These are phyloP conservation scores for Odontophorus gujanensis DNA, from an alignment of 2,113 vertebrate genomes.

Conservation along the genomic window DNA sequence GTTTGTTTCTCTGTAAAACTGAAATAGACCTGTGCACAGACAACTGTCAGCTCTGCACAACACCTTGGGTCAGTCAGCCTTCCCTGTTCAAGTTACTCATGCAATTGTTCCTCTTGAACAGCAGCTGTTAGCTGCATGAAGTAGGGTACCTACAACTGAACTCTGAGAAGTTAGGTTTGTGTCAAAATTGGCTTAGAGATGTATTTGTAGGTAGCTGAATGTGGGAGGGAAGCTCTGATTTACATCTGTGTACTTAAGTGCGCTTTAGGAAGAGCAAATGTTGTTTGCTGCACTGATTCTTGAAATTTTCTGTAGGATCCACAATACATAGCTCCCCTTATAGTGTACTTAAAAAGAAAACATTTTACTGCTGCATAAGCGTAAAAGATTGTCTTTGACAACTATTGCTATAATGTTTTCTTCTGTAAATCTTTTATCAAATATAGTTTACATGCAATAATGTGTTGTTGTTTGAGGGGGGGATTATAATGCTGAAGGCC, in stretches of 20 bases:
- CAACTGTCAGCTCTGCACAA: not conserved
- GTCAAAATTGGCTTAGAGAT: not conserved
- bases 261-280: not conserved
- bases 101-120: not conserved
- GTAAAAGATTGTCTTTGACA: not conserved
- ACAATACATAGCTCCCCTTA: not conserved
- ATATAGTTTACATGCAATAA: not conserved
- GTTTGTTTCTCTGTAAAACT: not conserved
- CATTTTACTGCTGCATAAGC: not conserved
- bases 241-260: not conserved
- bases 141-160: not conserved
- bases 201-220: not conserved
- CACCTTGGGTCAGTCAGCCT: not conserved
- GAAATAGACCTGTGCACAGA: not conserved
- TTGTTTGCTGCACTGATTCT: not conserved
- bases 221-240: not conserved
- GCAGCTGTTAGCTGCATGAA: not conserved
- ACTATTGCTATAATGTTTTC: constrained; percentile 1
- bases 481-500: not conserved
- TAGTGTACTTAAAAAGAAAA: not conserved
- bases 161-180: not conserved
- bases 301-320: not conserved
- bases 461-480: not conserved
- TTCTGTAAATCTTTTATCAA: not conserved
- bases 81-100: not conserved